A percentile compares a stretch with the other conserved stretches of the same genome.
Conservation (phyloP, 2,113 vertebrate species). For the Xenopus borealis region DNA sequence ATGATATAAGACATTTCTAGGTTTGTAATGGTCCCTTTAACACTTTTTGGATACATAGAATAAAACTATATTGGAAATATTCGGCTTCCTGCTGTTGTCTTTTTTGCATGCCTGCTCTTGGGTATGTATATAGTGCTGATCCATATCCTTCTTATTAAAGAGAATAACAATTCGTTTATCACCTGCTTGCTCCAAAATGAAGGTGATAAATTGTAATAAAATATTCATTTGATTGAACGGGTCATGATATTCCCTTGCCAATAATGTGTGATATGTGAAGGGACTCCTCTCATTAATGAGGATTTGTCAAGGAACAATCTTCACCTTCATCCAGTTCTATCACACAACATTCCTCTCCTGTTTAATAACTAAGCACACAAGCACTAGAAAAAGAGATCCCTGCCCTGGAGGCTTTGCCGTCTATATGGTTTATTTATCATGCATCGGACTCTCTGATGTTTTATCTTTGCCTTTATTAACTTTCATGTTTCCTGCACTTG, state of each 20-base stretch:
- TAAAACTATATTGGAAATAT: too few species aligned
- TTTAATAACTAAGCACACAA: too few species aligned
- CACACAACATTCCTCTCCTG: neutral
- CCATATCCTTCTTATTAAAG: neutral
- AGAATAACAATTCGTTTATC: neutral
- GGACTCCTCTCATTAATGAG: neutral
- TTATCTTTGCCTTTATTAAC: too few species aligned
- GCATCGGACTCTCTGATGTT: too few species aligned
- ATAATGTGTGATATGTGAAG: neutral
- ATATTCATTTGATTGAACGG: neutral
- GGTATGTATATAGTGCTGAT: neutral
- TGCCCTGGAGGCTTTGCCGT: neutral
- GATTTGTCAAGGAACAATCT: neutral
- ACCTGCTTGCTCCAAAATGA: neutral
- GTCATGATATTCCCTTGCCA: neutral
- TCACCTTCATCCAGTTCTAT: neutral
- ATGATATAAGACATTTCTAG: too few species aligned
- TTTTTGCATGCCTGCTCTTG: neutral
- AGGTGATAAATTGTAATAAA: neutral
- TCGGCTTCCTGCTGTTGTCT: too few species aligned
- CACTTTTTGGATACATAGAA: too few species aligned
- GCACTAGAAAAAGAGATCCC: neutral
- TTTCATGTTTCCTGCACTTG: too few species aligned
- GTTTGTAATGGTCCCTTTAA: too few species aligned
- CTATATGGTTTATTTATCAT: too few species aligned